Evolutionary conservation across 2,888 invertebrate species (phyloP).

Genomic region (Dyspetes luteomarginatus): DNA sequence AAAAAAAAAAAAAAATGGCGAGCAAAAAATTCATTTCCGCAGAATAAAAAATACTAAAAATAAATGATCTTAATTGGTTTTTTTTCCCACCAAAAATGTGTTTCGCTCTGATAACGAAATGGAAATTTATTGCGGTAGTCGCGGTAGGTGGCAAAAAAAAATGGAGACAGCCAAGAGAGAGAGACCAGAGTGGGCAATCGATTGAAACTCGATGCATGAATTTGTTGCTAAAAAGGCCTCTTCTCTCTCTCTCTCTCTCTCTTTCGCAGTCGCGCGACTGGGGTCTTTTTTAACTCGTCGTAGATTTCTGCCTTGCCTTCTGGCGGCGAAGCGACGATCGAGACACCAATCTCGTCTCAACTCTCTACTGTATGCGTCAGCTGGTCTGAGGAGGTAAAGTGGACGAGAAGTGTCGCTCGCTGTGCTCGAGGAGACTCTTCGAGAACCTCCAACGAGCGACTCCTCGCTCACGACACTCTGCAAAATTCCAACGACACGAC

Average conservation of each 20-base stretch:
- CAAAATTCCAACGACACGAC: constrained; percentile 5
- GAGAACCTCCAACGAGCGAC: too few species aligned
- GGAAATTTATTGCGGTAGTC: too few species aligned
- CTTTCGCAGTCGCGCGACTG: background rate
- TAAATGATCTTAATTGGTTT: background rate
- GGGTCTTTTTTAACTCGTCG: background rate
- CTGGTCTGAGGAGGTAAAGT: constrained; percentile 16
- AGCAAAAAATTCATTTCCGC: background rate
- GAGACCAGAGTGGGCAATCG: background rate
- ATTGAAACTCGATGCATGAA: background rate
- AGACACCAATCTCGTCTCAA: background rate
- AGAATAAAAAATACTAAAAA: background rate
- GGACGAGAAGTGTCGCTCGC: constrained; percentile 37
- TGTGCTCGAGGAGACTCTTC: constrained; percentile 1
- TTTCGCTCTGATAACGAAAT: background rate
- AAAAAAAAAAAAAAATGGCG: background rate
- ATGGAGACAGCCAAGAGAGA: too few species aligned
- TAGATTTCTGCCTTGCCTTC: constrained; percentile 60
- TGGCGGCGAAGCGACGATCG: constrained; percentile 39
- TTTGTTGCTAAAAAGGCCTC: constrained; percentile 3
- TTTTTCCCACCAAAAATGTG: background rate
- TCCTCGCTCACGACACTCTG: background rate
- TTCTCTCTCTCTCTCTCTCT: constrained; percentile 4
- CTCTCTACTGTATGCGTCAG: background rate
- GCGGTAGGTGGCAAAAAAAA: too few species aligned